Base-by-base conservation (phyloP, 2,797 vertebrate species). In the Uromys caudimaculatus region DNA sequence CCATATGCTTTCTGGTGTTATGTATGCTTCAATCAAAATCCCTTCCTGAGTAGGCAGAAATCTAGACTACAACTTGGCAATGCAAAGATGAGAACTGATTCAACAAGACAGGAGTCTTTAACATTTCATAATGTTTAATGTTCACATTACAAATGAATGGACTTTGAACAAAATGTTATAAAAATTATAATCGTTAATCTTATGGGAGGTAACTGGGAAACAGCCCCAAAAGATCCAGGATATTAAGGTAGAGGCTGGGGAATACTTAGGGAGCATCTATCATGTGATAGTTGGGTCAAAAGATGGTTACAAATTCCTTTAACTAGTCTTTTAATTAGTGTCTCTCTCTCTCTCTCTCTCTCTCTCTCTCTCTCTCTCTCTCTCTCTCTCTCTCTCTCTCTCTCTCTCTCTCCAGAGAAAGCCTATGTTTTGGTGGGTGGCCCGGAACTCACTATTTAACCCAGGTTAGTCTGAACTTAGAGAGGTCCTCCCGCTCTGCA, bases 161-260 rank as follows among this genome's bases (percentile, higher is more conserved):
- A 58, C 29, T 71, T 29, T 81, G 17, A 94, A 23, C 58, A 87
- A 75, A 79, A 54, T 11, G 19, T 91, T 52, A 23, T 71, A 12
- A 95, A 94, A 27, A n/a, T 52, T 91, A 9, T 62, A 88, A 23
- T 23, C 41, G 54, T 91, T 75, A 83, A 62, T 71, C 29, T 91
- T 75, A 78, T 27, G 32, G 10, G 21, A 97, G 82, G 50, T 78
- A 88, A 67, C 21, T 52, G n/a, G 23, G 67, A 96, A 77, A 94
- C 12, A 84, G 60, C 79, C 24, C 38, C 60, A 3, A 88, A 2
- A 92, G 27, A 95, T 87, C 69, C 29, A 76, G 3, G n/a, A 69
- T 62, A 58, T 44, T 69, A 89, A 94, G 90, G 54, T 14, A 73
- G 69, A 12, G 21, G 93, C 17, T 81, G 58, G 21, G 35, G 6